phyloP scores from a whole-genome alignment of 2,797 vertebrate species.

The Lindbergichthys nudifrons region DNA sequence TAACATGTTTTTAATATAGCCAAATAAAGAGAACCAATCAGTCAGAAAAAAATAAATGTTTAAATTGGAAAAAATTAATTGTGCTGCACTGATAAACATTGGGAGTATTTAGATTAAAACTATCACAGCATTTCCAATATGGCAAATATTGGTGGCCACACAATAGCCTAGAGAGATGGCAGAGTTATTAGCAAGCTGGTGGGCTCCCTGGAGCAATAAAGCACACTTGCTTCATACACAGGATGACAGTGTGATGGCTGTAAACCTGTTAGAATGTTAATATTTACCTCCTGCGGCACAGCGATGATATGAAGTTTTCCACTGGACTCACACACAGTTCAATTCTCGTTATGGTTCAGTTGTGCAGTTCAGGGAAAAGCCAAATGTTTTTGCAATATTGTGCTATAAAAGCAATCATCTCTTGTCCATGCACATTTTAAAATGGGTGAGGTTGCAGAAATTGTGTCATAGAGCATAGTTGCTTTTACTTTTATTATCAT shows the following conservation, averaged over 20 bases:
- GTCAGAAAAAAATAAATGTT: not conserved
- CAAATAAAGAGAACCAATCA: not conserved
- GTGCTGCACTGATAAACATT: not conserved
- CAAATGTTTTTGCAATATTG: slow-evolving; percentile 2
- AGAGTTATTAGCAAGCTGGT: slow-evolving; percentile 48
- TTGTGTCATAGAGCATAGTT: slow-evolving; percentile 1
- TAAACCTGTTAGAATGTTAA: slow-evolving; percentile 77
- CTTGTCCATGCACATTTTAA: slow-evolving; percentile 11
- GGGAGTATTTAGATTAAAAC: not conserved
- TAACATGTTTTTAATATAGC: not conserved
- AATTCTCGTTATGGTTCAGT: slow-evolving; percentile 27
- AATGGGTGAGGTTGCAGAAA: not conserved
- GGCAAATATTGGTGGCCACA: slow-evolving; percentile 18
- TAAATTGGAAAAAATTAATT: not conserved
- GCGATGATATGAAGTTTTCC: slow-evolving; percentile 71
- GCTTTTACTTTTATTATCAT: not conserved
- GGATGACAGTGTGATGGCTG: slow-evolving; percentile 60
- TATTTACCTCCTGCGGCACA: slow-evolving; percentile 72
- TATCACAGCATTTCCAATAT: slow-evolving; percentile 12
- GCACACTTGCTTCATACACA: slow-evolving; percentile 70
- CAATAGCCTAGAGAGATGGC: slow-evolving; percentile 25
- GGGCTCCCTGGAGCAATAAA: slow-evolving; percentile 63
- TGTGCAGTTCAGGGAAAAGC: slow-evolving; percentile 15
- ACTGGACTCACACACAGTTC: slow-evolving; percentile 52
- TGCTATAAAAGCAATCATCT: not conserved